Conservation (phyloP, 2,888 invertebrate genomes). For the Nesidiocoris tenuis region DNA sequence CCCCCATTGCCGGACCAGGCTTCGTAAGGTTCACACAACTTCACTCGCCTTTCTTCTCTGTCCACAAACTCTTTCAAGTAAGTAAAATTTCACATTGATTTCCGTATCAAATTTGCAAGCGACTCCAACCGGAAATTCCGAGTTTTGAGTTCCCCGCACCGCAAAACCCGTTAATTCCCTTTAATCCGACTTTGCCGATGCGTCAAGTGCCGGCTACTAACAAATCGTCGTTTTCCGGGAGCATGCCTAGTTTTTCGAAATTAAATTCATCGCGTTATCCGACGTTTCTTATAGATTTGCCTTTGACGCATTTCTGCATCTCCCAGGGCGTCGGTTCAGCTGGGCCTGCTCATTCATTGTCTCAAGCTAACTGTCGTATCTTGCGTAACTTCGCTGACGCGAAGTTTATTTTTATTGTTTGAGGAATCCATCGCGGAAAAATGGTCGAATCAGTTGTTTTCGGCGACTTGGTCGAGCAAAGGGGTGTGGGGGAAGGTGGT, state of each 20-base stretch:
- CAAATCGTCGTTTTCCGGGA: no score
- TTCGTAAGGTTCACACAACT: slow-evolving; percentile 34
- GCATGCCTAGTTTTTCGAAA: no score
- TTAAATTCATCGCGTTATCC: no score
- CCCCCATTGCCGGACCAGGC: slow-evolving; percentile 40
- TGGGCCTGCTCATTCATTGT: no score
- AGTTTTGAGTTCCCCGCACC: no score
- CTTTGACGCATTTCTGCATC: no score
- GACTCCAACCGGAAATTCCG: no score
- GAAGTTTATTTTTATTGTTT: not conserved
- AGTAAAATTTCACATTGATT: slow-evolving; percentile 3
- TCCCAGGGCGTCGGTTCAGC: no score
- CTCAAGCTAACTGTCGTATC: no score
- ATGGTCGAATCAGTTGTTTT: not conserved
- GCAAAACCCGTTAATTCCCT: not conserved
- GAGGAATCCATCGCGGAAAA: not conserved
- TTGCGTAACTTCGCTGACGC: not conserved
- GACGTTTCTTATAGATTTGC: no score
- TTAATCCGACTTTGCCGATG: no score
- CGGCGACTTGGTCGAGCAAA: not conserved
- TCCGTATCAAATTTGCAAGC: not conserved
- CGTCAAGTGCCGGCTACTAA: no score
- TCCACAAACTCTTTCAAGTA: slow-evolving; percentile 36
- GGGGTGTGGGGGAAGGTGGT: slow-evolving; percentile 4
- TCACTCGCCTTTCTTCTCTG: slow-evolving; percentile 30